Evolutionary conservation across 2,888 invertebrate species (phyloP).

Genomic region (Sceliomorpha sp.): DNA sequence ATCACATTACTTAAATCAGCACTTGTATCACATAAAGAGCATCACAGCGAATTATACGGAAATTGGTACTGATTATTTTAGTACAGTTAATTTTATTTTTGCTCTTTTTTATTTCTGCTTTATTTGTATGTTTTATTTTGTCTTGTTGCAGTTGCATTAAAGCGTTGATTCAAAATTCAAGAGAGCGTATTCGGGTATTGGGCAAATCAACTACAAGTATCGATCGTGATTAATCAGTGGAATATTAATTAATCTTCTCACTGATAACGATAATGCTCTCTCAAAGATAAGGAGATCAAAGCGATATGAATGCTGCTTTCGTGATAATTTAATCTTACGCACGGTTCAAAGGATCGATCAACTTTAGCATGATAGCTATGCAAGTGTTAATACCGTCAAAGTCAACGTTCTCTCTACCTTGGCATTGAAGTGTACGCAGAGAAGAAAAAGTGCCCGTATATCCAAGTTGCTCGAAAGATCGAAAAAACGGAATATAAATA

Average conservation of each 20-base stretch:
- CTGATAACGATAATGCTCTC: constrained; percentile 46
- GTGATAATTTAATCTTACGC: constrained; percentile 41
- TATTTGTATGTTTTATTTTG: no score
- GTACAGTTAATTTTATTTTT: no score
- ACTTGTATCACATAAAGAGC: no score
- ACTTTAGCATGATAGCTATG: constrained; percentile 22
- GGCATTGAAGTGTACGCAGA: constrained; percentile 1
- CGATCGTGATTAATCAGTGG: constrained; percentile 46
- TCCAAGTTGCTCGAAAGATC: constrained; percentile 16
- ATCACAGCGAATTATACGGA: no score
- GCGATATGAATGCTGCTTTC: constrained; percentile 27
- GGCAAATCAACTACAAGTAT: constrained; percentile 35
- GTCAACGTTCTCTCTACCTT: constrained; percentile 18
- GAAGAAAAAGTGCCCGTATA: constrained; percentile 16
- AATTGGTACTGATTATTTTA: no score
- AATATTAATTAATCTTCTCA: constrained; percentile 51
- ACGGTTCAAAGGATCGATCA: constrained; percentile 41
- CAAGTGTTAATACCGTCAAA: constrained; percentile 25
- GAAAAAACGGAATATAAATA: no score
- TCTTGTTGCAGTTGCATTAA: no score
- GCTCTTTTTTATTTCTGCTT: no score
- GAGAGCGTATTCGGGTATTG: constrained; percentile 1
- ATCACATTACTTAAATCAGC: no score
- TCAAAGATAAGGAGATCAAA: constrained; percentile 49
- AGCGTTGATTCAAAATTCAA: no score